Percentiles rank a stretch among this genome's conserved stretches.
Evolutionary conservation across 2,797 vertebrate genomes (phyloP).

Genomic region (Myoxocephalus aenaeus): DNA sequence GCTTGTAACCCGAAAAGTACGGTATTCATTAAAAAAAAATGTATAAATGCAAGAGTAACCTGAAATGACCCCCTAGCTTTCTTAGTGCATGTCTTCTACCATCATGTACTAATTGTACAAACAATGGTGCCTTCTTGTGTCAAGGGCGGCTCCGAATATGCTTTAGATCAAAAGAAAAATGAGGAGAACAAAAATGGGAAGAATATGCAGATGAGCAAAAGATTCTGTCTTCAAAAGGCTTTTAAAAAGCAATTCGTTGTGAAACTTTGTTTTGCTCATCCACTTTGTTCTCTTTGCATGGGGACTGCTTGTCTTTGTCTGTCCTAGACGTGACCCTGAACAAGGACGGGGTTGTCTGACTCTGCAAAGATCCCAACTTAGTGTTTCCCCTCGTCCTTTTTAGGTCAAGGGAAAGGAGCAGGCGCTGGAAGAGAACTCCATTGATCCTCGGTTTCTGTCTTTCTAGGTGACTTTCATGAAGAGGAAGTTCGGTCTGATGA

Average conservation of each 20-base stretch:
- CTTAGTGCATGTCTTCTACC: no score
- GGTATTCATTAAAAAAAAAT: no score
- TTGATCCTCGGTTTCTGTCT: slow-evolving; percentile 21
- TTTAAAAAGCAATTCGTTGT: background rate
- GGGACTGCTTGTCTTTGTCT: background rate
- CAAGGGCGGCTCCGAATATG: no score
- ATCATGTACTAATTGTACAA: no score
- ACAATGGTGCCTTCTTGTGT: no score
- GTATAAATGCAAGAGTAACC: no score
- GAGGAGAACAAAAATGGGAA: background rate
- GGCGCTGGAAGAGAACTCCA: background rate
- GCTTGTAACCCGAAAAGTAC: no score
- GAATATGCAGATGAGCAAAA: background rate
- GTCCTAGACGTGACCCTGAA: background rate
- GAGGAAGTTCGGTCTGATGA: slow-evolving; percentile 97
- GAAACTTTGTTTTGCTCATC: background rate
- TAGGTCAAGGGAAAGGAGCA: background rate
- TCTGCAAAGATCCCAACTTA: background rate
- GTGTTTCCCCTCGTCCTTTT: background rate
- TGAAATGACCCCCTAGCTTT: no score
- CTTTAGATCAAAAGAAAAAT: no score
- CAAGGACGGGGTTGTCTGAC: background rate
- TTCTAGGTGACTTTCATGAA: slow-evolving; percentile 96
- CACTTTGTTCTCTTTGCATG: background rate
- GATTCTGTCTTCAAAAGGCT: background rate